These are phyloP conservation scores for Manacus vitellinus DNA, from an alignment of 2,113 vertebrate genomes.

Conservation along the genomic window DNA sequence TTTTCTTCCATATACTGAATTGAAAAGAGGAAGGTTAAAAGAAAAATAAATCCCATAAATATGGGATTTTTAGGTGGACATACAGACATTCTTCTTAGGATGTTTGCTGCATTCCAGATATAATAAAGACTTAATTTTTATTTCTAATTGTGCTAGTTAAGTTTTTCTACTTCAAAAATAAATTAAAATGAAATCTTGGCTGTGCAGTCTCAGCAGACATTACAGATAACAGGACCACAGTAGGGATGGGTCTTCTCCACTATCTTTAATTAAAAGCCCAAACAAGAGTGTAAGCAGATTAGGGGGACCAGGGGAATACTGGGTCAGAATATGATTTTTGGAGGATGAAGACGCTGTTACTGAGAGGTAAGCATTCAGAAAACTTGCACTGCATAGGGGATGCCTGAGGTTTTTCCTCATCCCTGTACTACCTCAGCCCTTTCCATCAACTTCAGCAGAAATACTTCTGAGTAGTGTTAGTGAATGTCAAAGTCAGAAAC, in stretches of 20 bases:
- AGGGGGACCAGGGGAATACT: neutral
- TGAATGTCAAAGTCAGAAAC: neutral
- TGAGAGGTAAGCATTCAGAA: neutral
- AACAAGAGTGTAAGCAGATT: neutral
- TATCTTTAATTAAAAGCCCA: constrained; percentile 27
- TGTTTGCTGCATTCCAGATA: neutral
- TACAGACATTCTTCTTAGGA: neutral
- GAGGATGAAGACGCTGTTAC: neutral
- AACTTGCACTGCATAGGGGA: neutral
- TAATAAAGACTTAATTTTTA: neutral
- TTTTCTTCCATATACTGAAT: constrained; percentile 14
- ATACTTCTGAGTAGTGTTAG: neutral
- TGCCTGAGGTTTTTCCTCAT: neutral
- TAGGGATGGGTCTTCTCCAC: neutral
- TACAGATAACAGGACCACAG: neutral
- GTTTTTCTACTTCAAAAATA: neutral
- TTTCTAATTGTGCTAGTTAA: neutral
- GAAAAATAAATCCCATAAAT: neutral
- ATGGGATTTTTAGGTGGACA: accelerated
- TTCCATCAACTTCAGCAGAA: neutral
- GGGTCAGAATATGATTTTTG: neutral
- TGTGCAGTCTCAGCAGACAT: neutral
- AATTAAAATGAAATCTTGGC: neutral
- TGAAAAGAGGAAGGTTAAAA: neutral
- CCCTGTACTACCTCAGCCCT: neutral